Percentiles rank a stretch among this genome's conserved stretches.
These are phyloP conservation scores for Clavelina lepadiformis DNA, from an alignment of 23 tunicate genomes.

Conservation along the genomic window DNA sequence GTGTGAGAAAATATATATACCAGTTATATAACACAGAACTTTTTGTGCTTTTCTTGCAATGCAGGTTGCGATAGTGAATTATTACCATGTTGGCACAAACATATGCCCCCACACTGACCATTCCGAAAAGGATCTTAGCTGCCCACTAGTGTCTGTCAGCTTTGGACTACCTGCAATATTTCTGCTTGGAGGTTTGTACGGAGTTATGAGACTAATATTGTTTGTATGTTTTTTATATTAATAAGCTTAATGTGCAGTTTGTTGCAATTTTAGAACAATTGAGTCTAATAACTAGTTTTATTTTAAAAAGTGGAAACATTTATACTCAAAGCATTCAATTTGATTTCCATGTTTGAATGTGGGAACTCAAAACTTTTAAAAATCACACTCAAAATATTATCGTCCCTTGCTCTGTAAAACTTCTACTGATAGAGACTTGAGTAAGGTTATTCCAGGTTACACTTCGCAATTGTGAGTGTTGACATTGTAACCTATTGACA, in stretches of 20 bases:
- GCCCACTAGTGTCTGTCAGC: conserved; percentile 79
- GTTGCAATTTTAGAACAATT: not conserved
- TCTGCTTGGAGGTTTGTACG: conserved; percentile 64
- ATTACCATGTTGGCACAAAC: conserved; percentile 73
- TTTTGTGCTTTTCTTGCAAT: no score
- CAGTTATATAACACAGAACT: no score
- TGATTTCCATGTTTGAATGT: no score
- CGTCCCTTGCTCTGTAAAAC: no score
- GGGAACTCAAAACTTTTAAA: no score
- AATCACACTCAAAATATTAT: no score
- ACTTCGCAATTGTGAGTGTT: no score
- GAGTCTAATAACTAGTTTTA: not conserved
- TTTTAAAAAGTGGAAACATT: no score
- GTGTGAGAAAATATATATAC: no score
- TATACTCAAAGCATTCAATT: no score
- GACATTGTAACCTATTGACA: conserved; percentile 1
- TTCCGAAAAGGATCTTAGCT: conserved; percentile 55
- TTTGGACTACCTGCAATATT: conserved; percentile 83
- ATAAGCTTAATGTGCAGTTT: not conserved
- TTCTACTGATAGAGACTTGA: no score
- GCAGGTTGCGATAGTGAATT: conserved; percentile 89
- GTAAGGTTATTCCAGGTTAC: no score
- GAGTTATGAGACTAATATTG: not conserved
- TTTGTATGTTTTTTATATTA: not conserved
- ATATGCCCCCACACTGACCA: conserved; percentile 79